phyloP scores from a whole-genome alignment of 2,888 invertebrate genomes.

The Dione juno region DNA sequence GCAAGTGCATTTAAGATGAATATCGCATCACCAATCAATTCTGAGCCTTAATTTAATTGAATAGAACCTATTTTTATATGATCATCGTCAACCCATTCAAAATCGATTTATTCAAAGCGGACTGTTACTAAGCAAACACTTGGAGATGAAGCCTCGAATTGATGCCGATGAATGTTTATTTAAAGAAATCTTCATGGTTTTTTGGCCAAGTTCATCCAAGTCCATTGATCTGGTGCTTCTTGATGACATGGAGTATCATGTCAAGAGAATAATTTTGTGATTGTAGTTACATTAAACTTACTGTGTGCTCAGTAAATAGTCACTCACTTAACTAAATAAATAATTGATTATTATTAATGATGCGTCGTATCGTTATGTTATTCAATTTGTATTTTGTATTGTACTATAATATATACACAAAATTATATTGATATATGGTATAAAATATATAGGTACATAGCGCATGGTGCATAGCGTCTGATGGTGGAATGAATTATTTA shows the following conservation, averaged over 20 bases:
- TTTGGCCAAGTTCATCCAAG: slow-evolving; percentile 68
- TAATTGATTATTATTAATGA: neutral
- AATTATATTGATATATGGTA: neutral
- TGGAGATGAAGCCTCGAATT: slow-evolving; percentile 72
- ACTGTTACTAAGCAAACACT: slow-evolving; percentile 81
- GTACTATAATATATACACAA: neutral
- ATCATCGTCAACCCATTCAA: slow-evolving; percentile 51
- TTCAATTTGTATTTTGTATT: neutral
- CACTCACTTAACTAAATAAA: slow-evolving; percentile 26
- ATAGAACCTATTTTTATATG: slow-evolving; percentile 52
- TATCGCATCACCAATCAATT: slow-evolving; percentile 37
- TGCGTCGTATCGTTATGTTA: neutral
- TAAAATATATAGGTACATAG: neutral
- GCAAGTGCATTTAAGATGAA: slow-evolving; percentile 45
- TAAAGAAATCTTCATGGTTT: slow-evolving; percentile 73
- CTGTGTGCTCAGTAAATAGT: slow-evolving; percentile 43
- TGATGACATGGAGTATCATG: slow-evolving; percentile 66
- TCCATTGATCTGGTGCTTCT: slow-evolving; percentile 63
- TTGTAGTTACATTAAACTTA: slow-evolving; percentile 59
- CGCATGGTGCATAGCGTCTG: too few relatives aligned
- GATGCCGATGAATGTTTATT: slow-evolving; percentile 77
- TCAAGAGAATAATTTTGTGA: slow-evolving; percentile 61
- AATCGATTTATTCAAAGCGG: slow-evolving; percentile 77
- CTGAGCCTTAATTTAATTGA: slow-evolving; percentile 38
- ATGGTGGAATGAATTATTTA: too few relatives aligned